Percentiles rank a stretch among this genome's conserved stretches.
Conservation (phyloP, 2,888 invertebrate genomes). For the Priocnemis perturbator region DNA sequence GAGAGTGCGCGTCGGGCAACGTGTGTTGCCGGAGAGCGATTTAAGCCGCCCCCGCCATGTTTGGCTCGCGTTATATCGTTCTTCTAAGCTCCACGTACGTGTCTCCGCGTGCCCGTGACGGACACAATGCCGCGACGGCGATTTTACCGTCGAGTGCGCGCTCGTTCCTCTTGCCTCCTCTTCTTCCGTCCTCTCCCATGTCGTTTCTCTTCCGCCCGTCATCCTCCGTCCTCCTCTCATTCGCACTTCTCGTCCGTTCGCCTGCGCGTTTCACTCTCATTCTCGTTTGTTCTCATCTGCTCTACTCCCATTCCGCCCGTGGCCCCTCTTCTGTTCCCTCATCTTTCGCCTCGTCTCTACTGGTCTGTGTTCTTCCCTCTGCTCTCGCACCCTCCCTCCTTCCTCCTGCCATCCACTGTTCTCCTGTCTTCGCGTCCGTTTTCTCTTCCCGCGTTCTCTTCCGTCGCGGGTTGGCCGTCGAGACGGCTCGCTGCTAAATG, state of each 20-base stretch:
- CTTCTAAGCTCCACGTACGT: no score
- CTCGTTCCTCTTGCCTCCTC: background rate
- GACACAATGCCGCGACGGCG: no score
- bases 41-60: no score
- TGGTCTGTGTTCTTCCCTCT: background rate
- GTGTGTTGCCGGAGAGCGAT: no score
- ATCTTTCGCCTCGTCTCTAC: background rate
- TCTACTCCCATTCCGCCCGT: background rate
- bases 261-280: no score
- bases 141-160: background rate
- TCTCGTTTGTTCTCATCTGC: no score
- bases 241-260: no score
- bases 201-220: conserved; percentile 1
- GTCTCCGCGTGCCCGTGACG: no score
- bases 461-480: no score
- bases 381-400: background rate
- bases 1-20: no score
- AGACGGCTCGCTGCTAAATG: background rate
- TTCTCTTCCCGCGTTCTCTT: background rate
- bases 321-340: background rate
- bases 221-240: no score
- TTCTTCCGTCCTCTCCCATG: background rate
- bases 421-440: background rate
- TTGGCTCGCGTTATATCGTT: no score
- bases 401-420: background rate